phyloP scores from a whole-genome alignment of 2,113 vertebrate genomes.

The Cephalophus harveyi region DNA sequence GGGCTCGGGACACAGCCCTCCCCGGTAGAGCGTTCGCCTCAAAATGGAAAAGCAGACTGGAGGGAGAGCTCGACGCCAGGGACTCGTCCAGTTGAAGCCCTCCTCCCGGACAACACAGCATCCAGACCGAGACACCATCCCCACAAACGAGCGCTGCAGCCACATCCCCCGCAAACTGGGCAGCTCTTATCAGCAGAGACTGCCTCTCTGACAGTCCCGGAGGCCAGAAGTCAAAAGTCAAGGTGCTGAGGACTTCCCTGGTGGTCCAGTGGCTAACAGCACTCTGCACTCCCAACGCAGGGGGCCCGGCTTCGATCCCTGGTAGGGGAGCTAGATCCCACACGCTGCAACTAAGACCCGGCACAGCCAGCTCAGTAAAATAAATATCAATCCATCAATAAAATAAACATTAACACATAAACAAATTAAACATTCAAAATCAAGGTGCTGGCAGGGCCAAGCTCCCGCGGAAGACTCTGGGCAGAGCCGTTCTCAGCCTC shows the following conservation, averaged over 20 bases:
- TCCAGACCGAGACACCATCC: background rate
- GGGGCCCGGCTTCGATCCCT: background rate
- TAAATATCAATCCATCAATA: background rate
- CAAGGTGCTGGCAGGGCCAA: background rate
- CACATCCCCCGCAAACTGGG: fast-evolving
- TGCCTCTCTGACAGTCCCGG: background rate
- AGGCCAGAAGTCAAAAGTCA: background rate
- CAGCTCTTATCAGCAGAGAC: background rate
- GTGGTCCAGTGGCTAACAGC: background rate
- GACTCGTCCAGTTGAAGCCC: background rate
- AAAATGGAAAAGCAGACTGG: background rate
- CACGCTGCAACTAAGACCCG: background rate
- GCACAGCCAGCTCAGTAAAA: background rate
- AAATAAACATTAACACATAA: background rate
- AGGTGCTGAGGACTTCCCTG: background rate
- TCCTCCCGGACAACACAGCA: background rate
- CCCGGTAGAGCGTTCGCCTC: background rate
- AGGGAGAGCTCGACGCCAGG: fast-evolving
- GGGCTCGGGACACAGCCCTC: background rate
- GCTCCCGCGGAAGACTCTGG: background rate
- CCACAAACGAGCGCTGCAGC: fast-evolving
- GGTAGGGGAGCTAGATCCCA: background rate
- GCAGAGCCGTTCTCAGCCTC: background rate
- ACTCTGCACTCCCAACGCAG: background rate
- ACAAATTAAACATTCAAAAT: background rate